A percentile compares a stretch with the other conserved stretches of the same genome.
Conservation (phyloP, 2,888 invertebrate species). For the Anaspis maculata region DNA sequence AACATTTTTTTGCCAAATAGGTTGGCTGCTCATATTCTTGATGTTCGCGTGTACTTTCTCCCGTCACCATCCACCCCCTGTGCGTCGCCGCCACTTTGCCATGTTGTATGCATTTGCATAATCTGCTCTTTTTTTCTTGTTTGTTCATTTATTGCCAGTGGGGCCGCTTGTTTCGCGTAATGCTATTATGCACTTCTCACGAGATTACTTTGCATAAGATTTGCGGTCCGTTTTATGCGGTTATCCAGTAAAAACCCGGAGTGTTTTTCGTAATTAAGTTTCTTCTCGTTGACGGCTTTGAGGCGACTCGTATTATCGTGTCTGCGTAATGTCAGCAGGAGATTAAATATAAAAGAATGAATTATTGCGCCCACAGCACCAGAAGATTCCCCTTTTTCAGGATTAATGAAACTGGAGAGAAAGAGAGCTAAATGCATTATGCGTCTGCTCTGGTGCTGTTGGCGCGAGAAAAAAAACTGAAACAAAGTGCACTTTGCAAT, state of each 20-base stretch:
- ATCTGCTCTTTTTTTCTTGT: conserved; percentile 15
- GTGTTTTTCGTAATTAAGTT: conserved; percentile 33
- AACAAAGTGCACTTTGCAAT: too few relatives aligned
- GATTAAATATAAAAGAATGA: too few relatives aligned
- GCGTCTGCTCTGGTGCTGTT: too few relatives aligned
- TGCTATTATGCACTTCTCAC: conserved; percentile 30
- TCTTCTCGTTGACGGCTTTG: conserved; percentile 23
- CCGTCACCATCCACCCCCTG: neutral
- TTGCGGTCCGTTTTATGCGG: conserved; percentile 22
- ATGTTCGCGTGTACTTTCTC: neutral
- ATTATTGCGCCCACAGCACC: too few relatives aligned
- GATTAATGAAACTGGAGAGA: too few relatives aligned
- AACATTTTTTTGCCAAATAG: too few relatives aligned
- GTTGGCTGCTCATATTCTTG: too few relatives aligned
- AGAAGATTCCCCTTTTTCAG: too few relatives aligned
- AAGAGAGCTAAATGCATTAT: too few relatives aligned
- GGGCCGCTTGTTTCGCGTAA: conserved; percentile 22
- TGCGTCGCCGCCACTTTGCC: neutral
- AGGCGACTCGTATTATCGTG: conserved; percentile 18
- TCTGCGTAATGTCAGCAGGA: too few relatives aligned
- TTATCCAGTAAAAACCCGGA: conserved; percentile 24
- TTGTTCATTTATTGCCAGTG: conserved; percentile 16
- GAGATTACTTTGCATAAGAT: conserved; percentile 29
- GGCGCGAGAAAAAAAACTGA: too few relatives aligned
- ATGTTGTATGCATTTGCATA: conserved; percentile 16